phyloP scores from a whole-genome alignment of 2,113 vertebrate genomes.

The Mixornis gularis region DNA sequence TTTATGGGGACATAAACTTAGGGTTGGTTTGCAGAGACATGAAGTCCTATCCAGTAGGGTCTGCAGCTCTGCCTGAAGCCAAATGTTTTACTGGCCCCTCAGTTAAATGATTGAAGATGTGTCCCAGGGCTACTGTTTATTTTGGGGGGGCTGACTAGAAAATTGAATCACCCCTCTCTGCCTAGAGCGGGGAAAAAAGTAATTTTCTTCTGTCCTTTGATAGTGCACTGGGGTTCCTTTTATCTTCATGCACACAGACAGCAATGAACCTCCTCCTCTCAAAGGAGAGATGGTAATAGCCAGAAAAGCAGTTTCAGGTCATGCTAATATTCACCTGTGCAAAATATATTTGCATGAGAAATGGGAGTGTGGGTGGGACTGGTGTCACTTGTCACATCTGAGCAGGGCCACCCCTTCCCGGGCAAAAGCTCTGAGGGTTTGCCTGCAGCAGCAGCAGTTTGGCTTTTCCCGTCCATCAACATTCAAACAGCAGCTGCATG shows the following conservation, averaged over 20 bases:
- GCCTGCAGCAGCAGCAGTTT: neutral
- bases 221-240: neutral
- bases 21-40: neutral
- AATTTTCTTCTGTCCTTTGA: neutral
- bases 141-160: neutral
- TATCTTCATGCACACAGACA: neutral
- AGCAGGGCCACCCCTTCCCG: neutral
- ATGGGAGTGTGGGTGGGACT: neutral
- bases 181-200: neutral
- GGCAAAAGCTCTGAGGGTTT: neutral
- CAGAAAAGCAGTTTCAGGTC: neutral
- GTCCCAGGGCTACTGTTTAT: neutral
- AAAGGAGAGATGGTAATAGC: neutral
- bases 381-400: neutral
- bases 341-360: neutral
- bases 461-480: neutral
- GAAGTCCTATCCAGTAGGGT: neutral
- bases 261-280: neutral
- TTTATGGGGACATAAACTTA: neutral
- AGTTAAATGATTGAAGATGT: accelerated
- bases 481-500: neutral
- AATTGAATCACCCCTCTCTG: neutral
- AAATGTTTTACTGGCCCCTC: neutral
- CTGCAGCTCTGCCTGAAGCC: neutral
- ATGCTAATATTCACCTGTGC: neutral